Conservation (phyloP, 2,113 vertebrate genomes). For the Rhinichthys klamathensis region DNA sequence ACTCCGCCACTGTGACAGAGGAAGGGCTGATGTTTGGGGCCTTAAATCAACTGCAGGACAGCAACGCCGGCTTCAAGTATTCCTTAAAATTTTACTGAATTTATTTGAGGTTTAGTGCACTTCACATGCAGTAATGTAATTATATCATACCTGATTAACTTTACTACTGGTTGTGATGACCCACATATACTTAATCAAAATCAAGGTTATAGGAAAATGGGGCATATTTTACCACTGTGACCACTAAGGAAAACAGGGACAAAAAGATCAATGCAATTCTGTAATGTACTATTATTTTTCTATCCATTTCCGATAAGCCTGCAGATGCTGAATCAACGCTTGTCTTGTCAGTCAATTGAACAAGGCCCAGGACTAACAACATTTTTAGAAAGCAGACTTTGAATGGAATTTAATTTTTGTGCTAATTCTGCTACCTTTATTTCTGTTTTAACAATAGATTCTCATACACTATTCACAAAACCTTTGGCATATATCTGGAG, state of each 20-base stretch:
- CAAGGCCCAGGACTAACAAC: neutral
- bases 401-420: neutral
- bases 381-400: neutral
- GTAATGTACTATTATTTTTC: neutral
- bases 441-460: conserved; percentile 59
- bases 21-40: conserved; percentile 68
- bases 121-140: neutral
- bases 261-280: neutral
- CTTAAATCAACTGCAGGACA: conserved; percentile 66
- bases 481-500: conserved; percentile 66
- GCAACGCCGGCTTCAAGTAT: conserved; percentile 65
- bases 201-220: neutral
- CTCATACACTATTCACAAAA: conserved; percentile 62
- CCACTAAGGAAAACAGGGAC: neutral
- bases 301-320: neutral
- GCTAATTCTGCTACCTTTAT: neutral
- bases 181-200: neutral
- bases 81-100: neutral
- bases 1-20: conserved; percentile 56
- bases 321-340: neutral
- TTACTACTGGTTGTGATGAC: neutral
- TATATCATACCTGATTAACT: neutral
- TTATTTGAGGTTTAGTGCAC: neutral
- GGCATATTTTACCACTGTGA: neutral
- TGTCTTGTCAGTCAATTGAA: neutral